A percentile compares a stretch with the other conserved stretches of the same genome.
Evolutionary conservation across 2,797 vertebrate species (phyloP).

Genomic region (Molossus molossus): DNA sequence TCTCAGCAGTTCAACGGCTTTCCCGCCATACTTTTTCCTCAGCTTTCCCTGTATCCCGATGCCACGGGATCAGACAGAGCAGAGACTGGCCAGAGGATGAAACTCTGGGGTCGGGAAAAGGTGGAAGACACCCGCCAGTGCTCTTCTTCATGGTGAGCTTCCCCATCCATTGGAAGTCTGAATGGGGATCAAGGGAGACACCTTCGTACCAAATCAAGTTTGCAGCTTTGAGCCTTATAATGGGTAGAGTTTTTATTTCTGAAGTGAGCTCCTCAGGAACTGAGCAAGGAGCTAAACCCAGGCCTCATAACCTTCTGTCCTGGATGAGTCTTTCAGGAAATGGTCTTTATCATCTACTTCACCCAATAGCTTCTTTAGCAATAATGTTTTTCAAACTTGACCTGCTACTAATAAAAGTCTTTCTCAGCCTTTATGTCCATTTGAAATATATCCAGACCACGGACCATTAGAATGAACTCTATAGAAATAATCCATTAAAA

Average conservation of each 20-base stretch:
- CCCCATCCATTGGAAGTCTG: background rate
- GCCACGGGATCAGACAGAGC: rapidly evolving
- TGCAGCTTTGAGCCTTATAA: background rate
- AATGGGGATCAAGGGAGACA: background rate
- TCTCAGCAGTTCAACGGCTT: background rate
- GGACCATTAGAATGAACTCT: background rate
- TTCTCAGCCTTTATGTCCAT: background rate
- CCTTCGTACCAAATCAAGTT: background rate
- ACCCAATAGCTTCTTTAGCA: background rate
- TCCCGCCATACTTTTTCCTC: background rate
- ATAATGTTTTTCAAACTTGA: background rate
- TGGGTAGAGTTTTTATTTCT: background rate
- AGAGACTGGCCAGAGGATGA: background rate
- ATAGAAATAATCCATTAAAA: background rate
- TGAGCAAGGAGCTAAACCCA: background rate
- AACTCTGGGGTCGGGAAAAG: background rate
- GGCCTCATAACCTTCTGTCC: background rate
- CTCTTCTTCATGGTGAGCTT: background rate
- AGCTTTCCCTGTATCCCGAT: background rate
- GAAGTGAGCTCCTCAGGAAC: background rate
- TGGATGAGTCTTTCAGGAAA: background rate
- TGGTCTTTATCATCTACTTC: background rate
- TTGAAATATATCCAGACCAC: background rate
- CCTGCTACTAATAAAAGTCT: background rate
- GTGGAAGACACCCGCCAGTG: background rate